Evolutionary conservation across 1,140 invertebrate species (phyloP).

Genomic region (Manduca sexta): DNA sequence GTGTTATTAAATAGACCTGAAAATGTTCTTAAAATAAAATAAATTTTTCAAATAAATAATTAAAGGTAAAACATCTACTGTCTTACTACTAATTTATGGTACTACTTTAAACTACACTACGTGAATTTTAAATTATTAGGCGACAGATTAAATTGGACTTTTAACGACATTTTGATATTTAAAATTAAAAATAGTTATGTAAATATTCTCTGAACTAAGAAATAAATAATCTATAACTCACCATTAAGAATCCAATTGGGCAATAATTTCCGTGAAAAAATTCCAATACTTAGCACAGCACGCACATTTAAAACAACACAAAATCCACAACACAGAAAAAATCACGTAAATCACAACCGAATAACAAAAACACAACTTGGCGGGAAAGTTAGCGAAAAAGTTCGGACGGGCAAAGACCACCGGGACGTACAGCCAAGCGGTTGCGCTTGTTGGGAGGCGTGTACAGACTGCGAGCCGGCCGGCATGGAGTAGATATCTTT

Average conservation of each 20-base stretch:
- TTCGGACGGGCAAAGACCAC: conserved; percentile 31
- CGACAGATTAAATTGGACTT: too few relatives aligned
- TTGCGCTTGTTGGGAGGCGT: conserved; percentile 25
- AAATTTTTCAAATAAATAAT: too few relatives aligned
- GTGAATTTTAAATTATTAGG: too few relatives aligned
- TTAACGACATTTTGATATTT: too few relatives aligned
- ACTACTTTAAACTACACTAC: too few relatives aligned
- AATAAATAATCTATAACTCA: too few relatives aligned
- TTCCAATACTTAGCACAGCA: conserved; percentile 15
- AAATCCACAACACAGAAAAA: conserved; percentile 27
- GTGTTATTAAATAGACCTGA: too few relatives aligned
- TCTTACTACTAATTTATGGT: too few relatives aligned
- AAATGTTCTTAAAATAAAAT: too few relatives aligned
- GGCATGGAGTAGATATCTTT: conserved; percentile 30
- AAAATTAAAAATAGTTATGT: too few relatives aligned
- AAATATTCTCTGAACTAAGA: too few relatives aligned
- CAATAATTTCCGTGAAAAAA: conserved; percentile 8
- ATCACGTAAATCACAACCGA: conserved; percentile 21
- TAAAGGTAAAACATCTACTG: too few relatives aligned
- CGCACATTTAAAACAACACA: conserved; percentile 14
- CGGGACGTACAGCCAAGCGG: conserved; percentile 24
- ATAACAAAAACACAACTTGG: conserved; percentile 35
- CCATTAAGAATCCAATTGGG: conserved; percentile 5
- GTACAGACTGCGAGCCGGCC: conserved; percentile 48
- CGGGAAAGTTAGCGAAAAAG: conserved; percentile 63